Percentiles rank a stretch among this genome's conserved stretches.
These are phyloP conservation scores for Lophotis ruficrista DNA, from an alignment of 2,113 vertebrate genomes.

Conservation along the genomic window DNA sequence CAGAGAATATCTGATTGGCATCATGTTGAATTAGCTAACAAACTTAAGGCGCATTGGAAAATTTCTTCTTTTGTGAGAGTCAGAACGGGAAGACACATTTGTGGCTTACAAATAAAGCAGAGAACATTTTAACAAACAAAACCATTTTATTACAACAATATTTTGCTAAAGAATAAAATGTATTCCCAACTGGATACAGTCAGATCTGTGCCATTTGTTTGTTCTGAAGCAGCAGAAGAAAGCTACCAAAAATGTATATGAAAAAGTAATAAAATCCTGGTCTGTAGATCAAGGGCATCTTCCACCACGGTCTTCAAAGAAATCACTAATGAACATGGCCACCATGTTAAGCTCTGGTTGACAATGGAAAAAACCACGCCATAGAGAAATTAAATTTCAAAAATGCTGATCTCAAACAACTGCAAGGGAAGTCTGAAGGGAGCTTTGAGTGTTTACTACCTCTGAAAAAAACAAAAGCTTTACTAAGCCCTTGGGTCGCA, in stretches of 20 bases:
- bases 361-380: background rate
- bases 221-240: background rate
- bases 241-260: slow-evolving; percentile 12
- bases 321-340: background rate
- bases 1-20: slow-evolving; percentile 51
- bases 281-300: slow-evolving; percentile 27
- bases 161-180: slow-evolving; percentile 61
- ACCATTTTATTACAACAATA: slow-evolving; percentile 58
- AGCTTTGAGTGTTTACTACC: background rate
- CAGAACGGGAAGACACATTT: slow-evolving; percentile 37
- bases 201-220: slow-evolving; percentile 35
- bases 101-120: slow-evolving; percentile 53
- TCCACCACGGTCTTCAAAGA: background rate
- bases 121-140: slow-evolving; percentile 54
- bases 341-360: background rate
- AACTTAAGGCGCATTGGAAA: slow-evolving; percentile 48
- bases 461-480: background rate
- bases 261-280: background rate
- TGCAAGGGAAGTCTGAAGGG: background rate
- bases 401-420: background rate
- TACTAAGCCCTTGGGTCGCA: background rate
- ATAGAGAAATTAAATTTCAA: background rate
- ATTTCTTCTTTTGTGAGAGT: slow-evolving; percentile 51
- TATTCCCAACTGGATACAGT: slow-evolving; percentile 24
- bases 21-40: slow-evolving; percentile 58